Percentiles rank a stretch among this genome's conserved stretches.
phyloP scores from a whole-genome alignment of 2,888 invertebrate species.

The Mesoligia furuncula region DNA sequence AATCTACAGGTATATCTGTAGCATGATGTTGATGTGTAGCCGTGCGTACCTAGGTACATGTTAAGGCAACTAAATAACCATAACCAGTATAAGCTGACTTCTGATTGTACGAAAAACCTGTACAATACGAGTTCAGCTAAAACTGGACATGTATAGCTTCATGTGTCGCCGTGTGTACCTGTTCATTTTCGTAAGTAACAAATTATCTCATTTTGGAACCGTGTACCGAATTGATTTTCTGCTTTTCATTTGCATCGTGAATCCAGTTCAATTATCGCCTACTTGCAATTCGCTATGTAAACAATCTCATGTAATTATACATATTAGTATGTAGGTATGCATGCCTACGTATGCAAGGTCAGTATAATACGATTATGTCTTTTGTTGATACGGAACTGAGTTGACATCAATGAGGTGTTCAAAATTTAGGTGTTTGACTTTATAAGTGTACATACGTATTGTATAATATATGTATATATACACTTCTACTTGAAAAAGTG shows the following conservation, averaged over 20 bases:
- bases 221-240: slow-evolving; percentile 23
- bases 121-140: too few species aligned
- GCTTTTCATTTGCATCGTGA: not conserved
- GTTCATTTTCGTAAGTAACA: not conserved
- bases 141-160: too few species aligned
- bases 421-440: slow-evolving; percentile 2
- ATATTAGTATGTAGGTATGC: not conserved
- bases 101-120: too few species aligned
- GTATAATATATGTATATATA: too few species aligned
- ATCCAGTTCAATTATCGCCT: slow-evolving; percentile 34
- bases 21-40: too few species aligned
- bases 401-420: not conserved
- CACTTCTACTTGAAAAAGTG: too few species aligned
- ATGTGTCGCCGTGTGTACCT: too few species aligned
- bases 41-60: too few species aligned
- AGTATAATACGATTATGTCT: not conserved
- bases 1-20: too few species aligned
- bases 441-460: not conserved
- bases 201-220: not conserved
- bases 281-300: slow-evolving; percentile 34
- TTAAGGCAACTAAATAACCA: too few species aligned
- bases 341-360: slow-evolving; percentile 33
- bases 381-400: slow-evolving; percentile 34
- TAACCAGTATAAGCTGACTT: too few species aligned
- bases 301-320: slow-evolving; percentile 21